Percentiles rank a stretch among this genome's conserved stretches.
Evolutionary conservation across 1,140 invertebrate genomes (phyloP).

Genomic region (Doryteuthis pealeii): DNA sequence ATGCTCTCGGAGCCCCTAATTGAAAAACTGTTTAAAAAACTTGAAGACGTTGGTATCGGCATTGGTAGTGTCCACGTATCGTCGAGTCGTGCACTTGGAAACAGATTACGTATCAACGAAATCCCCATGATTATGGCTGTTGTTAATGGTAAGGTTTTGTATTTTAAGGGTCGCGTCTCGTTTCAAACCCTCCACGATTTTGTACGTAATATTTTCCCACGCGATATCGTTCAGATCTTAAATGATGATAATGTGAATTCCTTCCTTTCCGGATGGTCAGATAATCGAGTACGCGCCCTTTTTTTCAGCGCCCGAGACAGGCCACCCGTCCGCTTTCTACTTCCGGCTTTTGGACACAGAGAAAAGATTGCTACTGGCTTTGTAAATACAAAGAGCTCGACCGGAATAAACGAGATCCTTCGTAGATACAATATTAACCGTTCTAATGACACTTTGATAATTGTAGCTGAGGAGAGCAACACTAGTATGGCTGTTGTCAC

Average conservation of each 20-base stretch:
- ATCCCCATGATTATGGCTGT: constrained; percentile 82
- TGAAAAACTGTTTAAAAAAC: constrained; percentile 77
- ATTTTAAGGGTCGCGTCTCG: constrained; percentile 54
- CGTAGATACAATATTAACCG: constrained; percentile 63
- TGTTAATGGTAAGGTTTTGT: constrained; percentile 76
- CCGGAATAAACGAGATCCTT: constrained; percentile 53
- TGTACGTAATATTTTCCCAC: constrained; percentile 48
- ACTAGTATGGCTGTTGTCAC: background rate
- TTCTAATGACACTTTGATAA: background rate
- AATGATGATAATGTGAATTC: constrained; percentile 73
- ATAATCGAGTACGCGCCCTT: constrained; percentile 86
- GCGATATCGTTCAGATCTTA: constrained; percentile 56
- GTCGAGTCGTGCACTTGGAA: constrained; percentile 73
- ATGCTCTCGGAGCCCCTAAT: constrained; percentile 80
- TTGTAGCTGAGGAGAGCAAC: background rate
- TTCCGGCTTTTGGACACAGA: constrained; percentile 82
- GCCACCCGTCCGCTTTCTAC: constrained; percentile 79
- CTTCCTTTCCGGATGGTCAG: constrained; percentile 85
- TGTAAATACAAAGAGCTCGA: constrained; percentile 54
- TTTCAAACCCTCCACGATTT: constrained; percentile 50
- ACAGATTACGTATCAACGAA: constrained; percentile 75
- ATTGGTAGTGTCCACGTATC: constrained; percentile 80
- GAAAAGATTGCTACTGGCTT: constrained; percentile 85
- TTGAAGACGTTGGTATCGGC: constrained; percentile 71
- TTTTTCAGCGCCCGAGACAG: constrained; percentile 80